Conservation (phyloP, 2,888 invertebrate species). For the Tyria jacobaeae region DNA sequence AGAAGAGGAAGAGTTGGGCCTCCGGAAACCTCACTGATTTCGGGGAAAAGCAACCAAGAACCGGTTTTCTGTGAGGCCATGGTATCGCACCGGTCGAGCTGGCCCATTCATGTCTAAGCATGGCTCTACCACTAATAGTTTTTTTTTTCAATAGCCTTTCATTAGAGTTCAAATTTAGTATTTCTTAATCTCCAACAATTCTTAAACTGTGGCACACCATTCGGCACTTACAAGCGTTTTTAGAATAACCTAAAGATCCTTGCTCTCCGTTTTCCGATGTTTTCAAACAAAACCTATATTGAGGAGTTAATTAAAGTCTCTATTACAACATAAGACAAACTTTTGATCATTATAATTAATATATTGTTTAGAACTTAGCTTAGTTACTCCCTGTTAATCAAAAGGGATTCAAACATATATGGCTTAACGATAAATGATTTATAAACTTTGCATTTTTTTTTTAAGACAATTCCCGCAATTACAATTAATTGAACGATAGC, state of each 20-base stretch:
- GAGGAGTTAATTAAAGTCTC: constrained; percentile 72
- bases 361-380: not conserved
- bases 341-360: not conserved
- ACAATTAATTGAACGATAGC: no score
- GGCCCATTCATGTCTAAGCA: no score
- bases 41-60: no score
- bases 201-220: constrained; percentile 43
- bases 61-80: no score
- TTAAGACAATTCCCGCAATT: no score
- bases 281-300: constrained; percentile 74
- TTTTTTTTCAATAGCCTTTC: not conserved
- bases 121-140: no score
- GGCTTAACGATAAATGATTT: not conserved
- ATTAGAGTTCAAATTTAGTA: not conserved
- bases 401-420: not conserved
- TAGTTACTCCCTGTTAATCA: not conserved
- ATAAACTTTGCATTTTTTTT: not conserved
- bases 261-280: constrained; percentile 55
- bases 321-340: constrained; percentile 24
- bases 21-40: no score
- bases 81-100: no score
- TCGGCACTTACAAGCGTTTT: constrained; percentile 60
- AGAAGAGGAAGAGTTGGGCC: no score
- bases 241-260: constrained; percentile 63
- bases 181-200: not conserved